Base-by-base conservation (phyloP, 2,797 vertebrate species). In the Bryconaethiops microstoma region DNA sequence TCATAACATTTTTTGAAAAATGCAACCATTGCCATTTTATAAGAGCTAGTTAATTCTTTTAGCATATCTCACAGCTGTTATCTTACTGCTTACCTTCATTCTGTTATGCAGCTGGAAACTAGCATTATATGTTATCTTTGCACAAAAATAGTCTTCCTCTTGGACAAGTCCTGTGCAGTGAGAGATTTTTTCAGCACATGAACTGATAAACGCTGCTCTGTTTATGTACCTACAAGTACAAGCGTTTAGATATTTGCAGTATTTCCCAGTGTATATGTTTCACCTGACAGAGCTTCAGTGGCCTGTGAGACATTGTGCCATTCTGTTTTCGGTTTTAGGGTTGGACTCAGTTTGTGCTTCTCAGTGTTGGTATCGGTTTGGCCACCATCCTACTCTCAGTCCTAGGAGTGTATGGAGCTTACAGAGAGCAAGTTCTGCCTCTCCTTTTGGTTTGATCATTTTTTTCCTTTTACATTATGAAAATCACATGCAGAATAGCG, bases 341-440 rank as follows among this genome's bases (percentile, higher is more conserved):
- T 23, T 71, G 54, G 21, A 60, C 70, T 74, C n/a, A 62, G n/a
- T 59, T 23, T 52, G 76, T 82, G 25, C 29, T 74, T 25, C 63
- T 78, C 63, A 82, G 76, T 16, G 69, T 78, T 19, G 81, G 76
- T 10, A 81, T 81, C 19, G 84, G 81, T 17, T 64, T 80, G 70
- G 50, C 73, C 12, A 85, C 81, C 8, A 72, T 83, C 5, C 70
- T 85, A 25, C 63, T 85, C 62, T 74, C 84, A 2, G 13, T 80
- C 12, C 70, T 85, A 2, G 84, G 84, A 69, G 65, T 73, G 2
- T 85, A 83, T 42, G 81, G 74, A 59, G 84, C 84, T 4, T 82
- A 74, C 59, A 73, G 40, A 1, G 70, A 80, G n/a, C 64, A 74
- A 40, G 23, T 70, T 9, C 19, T 83, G 57, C 69, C 70, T 60